Evolutionary conservation across 2,888 invertebrate genomes (phyloP).

Genomic region (Sabatieria punctata): DNA sequence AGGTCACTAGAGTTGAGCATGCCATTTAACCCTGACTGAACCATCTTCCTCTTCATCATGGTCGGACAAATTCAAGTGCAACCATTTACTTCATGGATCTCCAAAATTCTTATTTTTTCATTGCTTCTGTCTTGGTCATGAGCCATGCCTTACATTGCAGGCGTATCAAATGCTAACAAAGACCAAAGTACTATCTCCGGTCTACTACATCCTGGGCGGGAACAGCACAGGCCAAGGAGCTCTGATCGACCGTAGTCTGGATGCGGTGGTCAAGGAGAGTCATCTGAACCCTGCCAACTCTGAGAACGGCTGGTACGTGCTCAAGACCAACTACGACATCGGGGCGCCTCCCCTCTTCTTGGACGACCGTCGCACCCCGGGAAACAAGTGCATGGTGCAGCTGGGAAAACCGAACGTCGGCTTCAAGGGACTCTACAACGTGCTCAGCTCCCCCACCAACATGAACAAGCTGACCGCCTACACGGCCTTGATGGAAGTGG

Average conservation of each 20-base stretch:
- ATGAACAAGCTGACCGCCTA: conserved; percentile 45
- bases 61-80: no score
- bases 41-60: no score
- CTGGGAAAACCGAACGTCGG: conserved; percentile 30
- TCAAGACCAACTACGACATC: conserved; percentile 45
- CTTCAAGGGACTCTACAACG: conserved; percentile 37
- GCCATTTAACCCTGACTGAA: no score
- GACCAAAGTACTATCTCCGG: conserved; percentile 40
- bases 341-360: conserved; percentile 38
- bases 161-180: no score
- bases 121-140: no score
- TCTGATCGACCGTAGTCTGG: conserved; percentile 16
- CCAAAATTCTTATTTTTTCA: no score
- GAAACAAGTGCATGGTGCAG: conserved; percentile 37
- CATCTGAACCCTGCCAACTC: conserved; percentile 20
- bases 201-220: conserved; percentile 41
- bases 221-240: conserved; percentile 17
- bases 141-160: no score
- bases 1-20: no score
- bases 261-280: conserved; percentile 15
- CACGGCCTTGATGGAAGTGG: conserved; percentile 39
- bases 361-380: conserved; percentile 42
- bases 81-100: no score
- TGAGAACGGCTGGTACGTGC: conserved; percentile 34
- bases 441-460: conserved; percentile 41